Base-by-base conservation (phyloP, 1,140 invertebrate species). In the Drosophila nigromelanica region DNA sequence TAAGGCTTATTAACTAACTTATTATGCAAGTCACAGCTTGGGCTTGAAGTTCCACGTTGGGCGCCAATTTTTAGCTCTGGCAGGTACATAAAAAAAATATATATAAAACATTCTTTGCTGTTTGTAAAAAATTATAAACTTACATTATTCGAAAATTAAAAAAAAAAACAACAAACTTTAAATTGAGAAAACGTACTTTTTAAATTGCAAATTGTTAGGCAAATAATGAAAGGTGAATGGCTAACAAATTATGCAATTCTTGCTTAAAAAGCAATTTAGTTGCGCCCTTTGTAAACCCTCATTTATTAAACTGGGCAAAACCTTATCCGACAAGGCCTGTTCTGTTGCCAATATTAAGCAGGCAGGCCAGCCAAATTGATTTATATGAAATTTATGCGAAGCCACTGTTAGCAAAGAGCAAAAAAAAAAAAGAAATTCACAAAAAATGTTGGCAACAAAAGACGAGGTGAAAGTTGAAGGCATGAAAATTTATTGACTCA, bases 331-430 rank as follows among this genome's bases (percentile, higher is more conserved):
- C 18, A 1, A 27, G 27, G 10, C 21, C 8, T 0, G 2, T 21
- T 5, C 35, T 40, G 50, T 58, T 42, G 43, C 39, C 47, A 47
- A 52, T 71, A 71, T 78, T 62, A 47, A 56, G 43, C 58, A 56
- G 47, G 24, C 55, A 59, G 47, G 35, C 45, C 45, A 69, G 68
- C 68, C 63, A 80, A 83, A 82, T 85, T 85, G 80, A 80, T 85
- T 73, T 89, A 89, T 80, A 68, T 48, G 56, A 89, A 89, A 89
- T 89, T 85, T 89, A 89, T 89, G 77, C 78, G 82, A 60, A 70
- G 52, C 63, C 70, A 45, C 55, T 18, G 69, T 27, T 48, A 39
- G 64, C 69, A 52, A 7, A 68, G 51, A n/a, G 18, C 10, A 8
- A 35, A n/a, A 8, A 42, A 10, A 30, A 18, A 15, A 40, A 51